Percentiles rank a stretch among this genome's conserved stretches.
phyloP scores from a whole-genome alignment of 2,113 vertebrate species.

The Pseudorhombus dupliciocellatus region DNA sequence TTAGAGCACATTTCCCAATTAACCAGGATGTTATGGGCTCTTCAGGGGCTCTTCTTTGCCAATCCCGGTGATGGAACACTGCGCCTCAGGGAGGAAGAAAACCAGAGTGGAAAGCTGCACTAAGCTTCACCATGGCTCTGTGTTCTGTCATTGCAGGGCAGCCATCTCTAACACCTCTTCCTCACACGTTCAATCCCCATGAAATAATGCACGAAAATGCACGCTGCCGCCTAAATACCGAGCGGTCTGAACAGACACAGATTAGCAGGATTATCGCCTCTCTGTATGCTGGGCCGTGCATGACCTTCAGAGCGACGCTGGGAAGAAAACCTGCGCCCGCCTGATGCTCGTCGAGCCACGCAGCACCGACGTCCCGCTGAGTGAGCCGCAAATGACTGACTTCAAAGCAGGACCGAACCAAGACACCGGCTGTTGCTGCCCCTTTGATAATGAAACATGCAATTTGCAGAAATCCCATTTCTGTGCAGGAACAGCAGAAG shows the following conservation, averaged over 20 bases:
- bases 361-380: not conserved
- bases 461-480: constrained; percentile 20
- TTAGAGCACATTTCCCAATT: not conserved
- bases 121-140: not conserved
- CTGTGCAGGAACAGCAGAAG: too few relatives aligned
- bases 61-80: constrained; percentile 15
- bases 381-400: not conserved
- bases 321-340: not conserved
- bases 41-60: constrained; percentile 7
- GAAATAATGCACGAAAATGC: constrained; percentile 48
- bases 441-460: constrained; percentile 16
- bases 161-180: constrained; percentile 6
- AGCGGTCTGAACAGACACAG: constrained; percentile 20
- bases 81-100: constrained; percentile 39
- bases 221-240: constrained; percentile 13
- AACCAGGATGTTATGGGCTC: not conserved
- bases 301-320: constrained; percentile 48
- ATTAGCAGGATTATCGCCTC: constrained; percentile 59
- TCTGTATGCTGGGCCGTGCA: constrained; percentile 43
- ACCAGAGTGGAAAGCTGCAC: not conserved
- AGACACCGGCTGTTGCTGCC: not conserved
- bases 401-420: not conserved
- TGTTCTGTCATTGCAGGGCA: constrained; percentile 4
- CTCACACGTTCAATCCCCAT: constrained; percentile 30
- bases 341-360: not conserved